These are phyloP conservation scores for Synanthedon formicaeformis DNA, from an alignment of 2,888 invertebrate genomes.

Conservation along the genomic window DNA sequence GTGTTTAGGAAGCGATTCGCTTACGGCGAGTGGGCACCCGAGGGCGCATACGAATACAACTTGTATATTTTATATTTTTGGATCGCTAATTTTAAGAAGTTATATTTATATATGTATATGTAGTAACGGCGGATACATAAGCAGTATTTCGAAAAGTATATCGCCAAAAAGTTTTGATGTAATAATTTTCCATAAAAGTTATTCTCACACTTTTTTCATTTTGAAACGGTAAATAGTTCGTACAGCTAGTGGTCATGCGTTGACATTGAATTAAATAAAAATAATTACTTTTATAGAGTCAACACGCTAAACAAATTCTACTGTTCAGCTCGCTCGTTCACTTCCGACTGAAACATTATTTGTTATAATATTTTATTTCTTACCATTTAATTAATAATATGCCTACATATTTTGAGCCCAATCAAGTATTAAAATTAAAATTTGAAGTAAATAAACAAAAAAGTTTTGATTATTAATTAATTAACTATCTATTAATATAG, in stretches of 20 bases:
- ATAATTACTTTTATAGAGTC: no score
- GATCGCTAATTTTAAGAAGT: slow-evolving; percentile 71
- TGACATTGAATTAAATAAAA: slow-evolving; percentile 31
- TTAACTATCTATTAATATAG: no score
- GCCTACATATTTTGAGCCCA: no score
- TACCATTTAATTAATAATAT: no score
- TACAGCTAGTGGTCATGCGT: slow-evolving; percentile 69
- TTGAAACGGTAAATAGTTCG: slow-evolving; percentile 48
- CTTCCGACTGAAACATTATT: no score
- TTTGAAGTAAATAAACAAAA: no score
- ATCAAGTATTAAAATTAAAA: no score
- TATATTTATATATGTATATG: slow-evolving; percentile 71
- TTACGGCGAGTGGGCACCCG: slow-evolving; percentile 42
- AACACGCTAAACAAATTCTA: no score
- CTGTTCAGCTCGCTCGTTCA: no score
- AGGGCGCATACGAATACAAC: slow-evolving; percentile 60
- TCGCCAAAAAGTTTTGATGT: slow-evolving; percentile 69
- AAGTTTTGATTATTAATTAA: no score
- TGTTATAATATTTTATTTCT: no score
- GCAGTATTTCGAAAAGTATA: slow-evolving; percentile 66
- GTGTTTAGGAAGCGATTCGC: slow-evolving; percentile 27
- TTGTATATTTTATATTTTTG: slow-evolving; percentile 71
- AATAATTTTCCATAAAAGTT: slow-evolving; percentile 64
- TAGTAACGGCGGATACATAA: slow-evolving; percentile 64
- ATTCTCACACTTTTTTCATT: slow-evolving; percentile 45